phyloP scores from a whole-genome alignment of 1,140 invertebrate genomes.

The Scaptomyza pallida region DNA sequence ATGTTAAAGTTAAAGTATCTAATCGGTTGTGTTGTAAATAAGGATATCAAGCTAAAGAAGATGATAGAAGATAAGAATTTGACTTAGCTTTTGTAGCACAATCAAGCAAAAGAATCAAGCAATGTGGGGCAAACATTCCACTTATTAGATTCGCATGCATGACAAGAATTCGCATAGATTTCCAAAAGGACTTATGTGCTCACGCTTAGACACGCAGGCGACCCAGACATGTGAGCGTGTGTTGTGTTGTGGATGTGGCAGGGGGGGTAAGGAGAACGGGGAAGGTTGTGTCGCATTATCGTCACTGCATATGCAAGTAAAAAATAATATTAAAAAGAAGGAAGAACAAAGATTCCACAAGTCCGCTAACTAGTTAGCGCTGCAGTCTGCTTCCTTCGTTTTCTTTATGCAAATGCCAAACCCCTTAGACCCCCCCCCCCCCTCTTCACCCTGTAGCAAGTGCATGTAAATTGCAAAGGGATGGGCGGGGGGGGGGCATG shows the following conservation, averaged over 20 bases:
- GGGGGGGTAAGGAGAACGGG: constrained; percentile 20
- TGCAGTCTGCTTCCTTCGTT: constrained; percentile 22
- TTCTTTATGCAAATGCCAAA: constrained; percentile 68
- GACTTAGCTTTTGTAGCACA: background rate
- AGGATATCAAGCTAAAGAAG: background rate
- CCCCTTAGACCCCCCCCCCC: constrained; percentile 25
- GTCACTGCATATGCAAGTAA: constrained; percentile 59
- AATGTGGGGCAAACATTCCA: constrained; percentile 6
- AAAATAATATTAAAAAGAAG: constrained; percentile 19
- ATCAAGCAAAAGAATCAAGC: background rate
- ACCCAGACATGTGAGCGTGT: constrained; percentile 49
- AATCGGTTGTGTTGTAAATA: background rate
- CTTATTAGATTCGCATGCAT: constrained; percentile 35
- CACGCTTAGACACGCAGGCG: constrained; percentile 65
- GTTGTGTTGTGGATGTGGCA: background rate
- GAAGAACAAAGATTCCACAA: constrained; percentile 33
- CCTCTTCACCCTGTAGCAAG: constrained; percentile 1
- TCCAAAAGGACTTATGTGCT: constrained; percentile 55
- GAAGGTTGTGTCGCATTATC: constrained; percentile 56
- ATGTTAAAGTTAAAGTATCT: background rate
- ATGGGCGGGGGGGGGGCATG: background rate
- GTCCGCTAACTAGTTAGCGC: constrained; percentile 72
- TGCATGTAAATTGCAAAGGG: constrained; percentile 21
- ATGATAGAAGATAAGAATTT: background rate
- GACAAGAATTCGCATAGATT: constrained; percentile 50